Conservation (phyloP, 2,888 invertebrate genomes). For the Pardosa pseudoannulata region DNA sequence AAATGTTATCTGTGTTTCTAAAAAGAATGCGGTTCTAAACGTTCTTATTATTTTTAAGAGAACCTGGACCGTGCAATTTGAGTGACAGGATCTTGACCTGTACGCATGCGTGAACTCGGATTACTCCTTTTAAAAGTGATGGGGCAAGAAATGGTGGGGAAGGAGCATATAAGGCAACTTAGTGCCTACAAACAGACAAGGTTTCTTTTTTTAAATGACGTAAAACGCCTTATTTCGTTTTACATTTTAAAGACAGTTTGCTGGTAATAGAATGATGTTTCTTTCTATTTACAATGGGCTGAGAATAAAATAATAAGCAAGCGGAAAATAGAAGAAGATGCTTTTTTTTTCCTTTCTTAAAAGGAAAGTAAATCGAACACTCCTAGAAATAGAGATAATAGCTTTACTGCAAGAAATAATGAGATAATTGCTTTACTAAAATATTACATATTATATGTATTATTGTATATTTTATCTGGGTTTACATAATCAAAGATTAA, state of each 20-base stretch:
- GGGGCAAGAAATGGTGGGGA: constrained; percentile 16
- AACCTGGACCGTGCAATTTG: constrained; percentile 25
- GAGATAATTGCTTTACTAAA: no score
- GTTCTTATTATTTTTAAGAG: constrained; percentile 46
- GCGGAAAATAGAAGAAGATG: no score
- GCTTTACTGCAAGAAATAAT: no score
- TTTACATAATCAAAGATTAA: no score
- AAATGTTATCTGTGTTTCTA: not conserved
- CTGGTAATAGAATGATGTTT: not conserved
- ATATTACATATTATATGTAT: no score
- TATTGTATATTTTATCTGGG: no score
- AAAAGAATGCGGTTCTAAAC: constrained; percentile 18
- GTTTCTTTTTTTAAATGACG: not conserved
- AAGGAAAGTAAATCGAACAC: no score
- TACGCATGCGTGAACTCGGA: constrained; percentile 54
- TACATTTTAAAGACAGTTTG: not conserved
- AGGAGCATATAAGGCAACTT: constrained; percentile 49
- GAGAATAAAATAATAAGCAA: no score
- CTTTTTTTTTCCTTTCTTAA: no score
- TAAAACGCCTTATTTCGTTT: not conserved
- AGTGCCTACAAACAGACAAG: constrained; percentile 10
- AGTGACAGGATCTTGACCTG: constrained; percentile 66
- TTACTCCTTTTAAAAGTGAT: constrained; percentile 28
- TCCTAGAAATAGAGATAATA: no score
- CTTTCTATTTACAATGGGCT: not conserved